Conservation (phyloP, 2,797 vertebrate genomes). For the Orientallactaga sibirica region DNA sequence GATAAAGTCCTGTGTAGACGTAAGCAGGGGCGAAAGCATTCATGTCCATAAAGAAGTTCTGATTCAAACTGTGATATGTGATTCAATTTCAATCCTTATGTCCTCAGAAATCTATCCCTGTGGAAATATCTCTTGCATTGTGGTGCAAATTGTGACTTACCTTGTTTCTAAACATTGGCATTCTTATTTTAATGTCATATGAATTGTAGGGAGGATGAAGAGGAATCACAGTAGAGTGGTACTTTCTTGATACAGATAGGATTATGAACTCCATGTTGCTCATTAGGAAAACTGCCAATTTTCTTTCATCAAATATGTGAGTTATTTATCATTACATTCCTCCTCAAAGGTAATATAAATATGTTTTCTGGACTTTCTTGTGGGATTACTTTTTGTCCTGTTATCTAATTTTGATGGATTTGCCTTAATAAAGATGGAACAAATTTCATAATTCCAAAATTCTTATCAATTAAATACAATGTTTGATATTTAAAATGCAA, state of each 20-base stretch:
- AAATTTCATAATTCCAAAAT: neutral
- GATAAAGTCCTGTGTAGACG: neutral
- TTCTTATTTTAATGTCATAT: neutral
- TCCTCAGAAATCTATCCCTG: neutral
- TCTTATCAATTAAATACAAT: neutral
- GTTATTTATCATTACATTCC: neutral
- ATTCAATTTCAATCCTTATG: neutral
- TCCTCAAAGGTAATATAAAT: neutral
- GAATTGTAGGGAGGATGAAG: neutral
- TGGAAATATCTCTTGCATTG: neutral
- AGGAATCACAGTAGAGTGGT: neutral
- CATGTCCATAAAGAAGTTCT: neutral
- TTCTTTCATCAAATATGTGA: neutral
- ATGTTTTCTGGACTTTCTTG: neutral
- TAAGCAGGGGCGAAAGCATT: neutral
- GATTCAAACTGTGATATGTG: neutral
- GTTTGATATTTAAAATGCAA: neutral
- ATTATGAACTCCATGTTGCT: no score
- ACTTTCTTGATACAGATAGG: neutral
- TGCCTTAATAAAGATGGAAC: neutral
- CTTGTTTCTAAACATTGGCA: neutral
- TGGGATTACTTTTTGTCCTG: neutral
- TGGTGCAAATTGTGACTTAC: neutral
- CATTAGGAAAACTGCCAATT: no score
- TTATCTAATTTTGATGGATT: neutral